A percentile compares a stretch with the other conserved stretches of the same genome.
These are phyloP conservation scores for Philypnodon macrostomus DNA, from an alignment of 2,797 vertebrate genomes.

Conservation along the genomic window DNA sequence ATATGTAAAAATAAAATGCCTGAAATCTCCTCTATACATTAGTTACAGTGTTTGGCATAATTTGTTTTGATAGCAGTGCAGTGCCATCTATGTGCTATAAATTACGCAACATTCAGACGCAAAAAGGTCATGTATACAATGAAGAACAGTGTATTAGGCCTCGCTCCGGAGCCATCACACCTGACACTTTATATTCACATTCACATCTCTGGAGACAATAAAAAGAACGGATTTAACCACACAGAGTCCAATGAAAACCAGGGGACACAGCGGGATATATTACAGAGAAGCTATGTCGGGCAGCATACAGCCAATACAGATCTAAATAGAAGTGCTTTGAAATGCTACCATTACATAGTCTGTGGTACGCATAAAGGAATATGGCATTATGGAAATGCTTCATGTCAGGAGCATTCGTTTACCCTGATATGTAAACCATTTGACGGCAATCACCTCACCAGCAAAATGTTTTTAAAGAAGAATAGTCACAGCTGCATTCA, in stretches of 20 bases:
- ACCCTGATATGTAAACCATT: too few relatives aligned
- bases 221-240: background rate
- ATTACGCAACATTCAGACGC: conserved; percentile 6
- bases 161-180: conserved; percentile 12
- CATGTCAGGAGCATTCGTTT: too few relatives aligned
- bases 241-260: background rate
- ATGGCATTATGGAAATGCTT: background rate
- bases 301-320: background rate
- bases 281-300: background rate
- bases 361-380: background rate
- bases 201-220: background rate
- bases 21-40: background rate
- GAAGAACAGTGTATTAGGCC: conserved; percentile 2
- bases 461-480: too few relatives aligned
- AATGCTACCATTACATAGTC: too few relatives aligned
- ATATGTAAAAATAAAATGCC: background rate
- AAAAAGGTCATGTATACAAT: conserved; percentile 15
- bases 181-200: background rate
- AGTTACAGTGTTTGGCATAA: background rate
- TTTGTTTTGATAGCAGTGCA: background rate
- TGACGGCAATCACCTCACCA: too few relatives aligned
- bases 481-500: too few relatives aligned
- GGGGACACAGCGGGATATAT: background rate
- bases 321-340: too few relatives aligned
- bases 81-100: background rate